These are phyloP conservation scores for Tetranychus piercei DNA, from an alignment of 2,888 invertebrate genomes.

Conservation along the genomic window DNA sequence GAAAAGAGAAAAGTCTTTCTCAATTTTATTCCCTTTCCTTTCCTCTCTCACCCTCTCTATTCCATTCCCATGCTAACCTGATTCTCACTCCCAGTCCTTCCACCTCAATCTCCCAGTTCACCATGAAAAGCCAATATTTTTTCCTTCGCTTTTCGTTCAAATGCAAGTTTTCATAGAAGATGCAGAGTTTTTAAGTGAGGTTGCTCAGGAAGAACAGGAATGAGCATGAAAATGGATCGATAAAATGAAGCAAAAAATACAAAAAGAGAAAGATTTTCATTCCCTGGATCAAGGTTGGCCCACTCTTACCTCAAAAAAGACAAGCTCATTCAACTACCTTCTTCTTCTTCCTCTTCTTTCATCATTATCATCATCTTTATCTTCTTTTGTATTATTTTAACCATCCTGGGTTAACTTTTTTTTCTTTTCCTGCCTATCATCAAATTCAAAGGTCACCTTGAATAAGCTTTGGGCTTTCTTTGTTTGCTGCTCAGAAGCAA, in stretches of 20 bases:
- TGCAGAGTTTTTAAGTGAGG: background rate
- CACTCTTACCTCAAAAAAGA: background rate
- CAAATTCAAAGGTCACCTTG: constrained; percentile 1
- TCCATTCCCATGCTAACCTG: too few species aligned
- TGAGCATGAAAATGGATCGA: background rate
- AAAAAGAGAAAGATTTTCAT: too few species aligned
- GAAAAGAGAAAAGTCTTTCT: constrained; percentile 3
- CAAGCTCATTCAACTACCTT: background rate
- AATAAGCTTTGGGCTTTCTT: background rate
- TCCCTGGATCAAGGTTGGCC: background rate
- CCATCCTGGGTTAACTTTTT: constrained; percentile 2
- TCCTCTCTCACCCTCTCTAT: too few species aligned
- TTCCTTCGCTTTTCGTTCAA: background rate
- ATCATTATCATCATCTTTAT: background rate
- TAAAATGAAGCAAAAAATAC: background rate
- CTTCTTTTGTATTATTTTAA: background rate
- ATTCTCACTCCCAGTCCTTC: too few species aligned
- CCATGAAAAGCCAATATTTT: background rate
- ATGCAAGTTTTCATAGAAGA: background rate
- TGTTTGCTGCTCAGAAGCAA: background rate
- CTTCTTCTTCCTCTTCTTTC: background rate
- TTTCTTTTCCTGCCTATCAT: constrained; percentile 6
- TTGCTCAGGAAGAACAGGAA: background rate
- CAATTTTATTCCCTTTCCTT: background rate
- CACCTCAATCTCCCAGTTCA: background rate